These are phyloP conservation scores for Bombus sibiricus DNA, from an alignment of 1,140 invertebrate species.

Conservation along the genomic window DNA sequence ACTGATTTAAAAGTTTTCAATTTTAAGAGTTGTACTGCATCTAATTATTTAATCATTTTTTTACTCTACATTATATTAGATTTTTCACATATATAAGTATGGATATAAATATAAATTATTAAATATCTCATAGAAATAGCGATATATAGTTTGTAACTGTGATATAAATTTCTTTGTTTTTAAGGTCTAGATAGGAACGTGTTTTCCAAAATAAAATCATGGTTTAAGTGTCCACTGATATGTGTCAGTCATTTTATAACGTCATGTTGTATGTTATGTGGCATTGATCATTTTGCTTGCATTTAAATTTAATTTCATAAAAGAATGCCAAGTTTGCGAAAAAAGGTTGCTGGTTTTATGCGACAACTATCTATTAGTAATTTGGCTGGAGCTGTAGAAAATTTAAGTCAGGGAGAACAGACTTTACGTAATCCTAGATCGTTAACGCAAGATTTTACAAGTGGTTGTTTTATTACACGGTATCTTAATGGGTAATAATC, in stretches of 20 bases:
- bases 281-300: slow-evolving; percentile 47
- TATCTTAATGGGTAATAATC: slow-evolving; percentile 87
- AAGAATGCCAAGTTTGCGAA: slow-evolving; percentile 88
- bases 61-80: neutral
- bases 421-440: slow-evolving; percentile 69
- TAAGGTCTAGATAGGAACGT: slow-evolving; percentile 41
- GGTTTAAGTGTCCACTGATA: slow-evolving; percentile 40
- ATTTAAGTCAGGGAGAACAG: slow-evolving; percentile 79
- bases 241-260: slow-evolving; percentile 27
- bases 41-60: neutral
- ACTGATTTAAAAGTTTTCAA: slow-evolving; percentile 22
- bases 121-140: neutral
- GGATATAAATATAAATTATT: neutral
- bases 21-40: slow-evolving; percentile 3
- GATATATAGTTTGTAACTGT: neutral
- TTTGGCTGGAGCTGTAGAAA: slow-evolving; percentile 83
- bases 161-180: slow-evolving; percentile 2
- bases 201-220: slow-evolving; percentile 37
- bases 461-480: slow-evolving; percentile 88
- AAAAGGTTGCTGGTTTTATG: slow-evolving; percentile 89
- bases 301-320: slow-evolving; percentile 41
- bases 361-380: slow-evolving; percentile 88
- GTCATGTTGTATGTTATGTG: slow-evolving; percentile 52
- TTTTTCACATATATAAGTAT: neutral
- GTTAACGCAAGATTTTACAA: slow-evolving; percentile 81